Evolutionary conservation across 2,888 invertebrate species (phyloP), one percentile per base, ranked within the genome.

Genomic region (Camponotus fellah): DNA sequence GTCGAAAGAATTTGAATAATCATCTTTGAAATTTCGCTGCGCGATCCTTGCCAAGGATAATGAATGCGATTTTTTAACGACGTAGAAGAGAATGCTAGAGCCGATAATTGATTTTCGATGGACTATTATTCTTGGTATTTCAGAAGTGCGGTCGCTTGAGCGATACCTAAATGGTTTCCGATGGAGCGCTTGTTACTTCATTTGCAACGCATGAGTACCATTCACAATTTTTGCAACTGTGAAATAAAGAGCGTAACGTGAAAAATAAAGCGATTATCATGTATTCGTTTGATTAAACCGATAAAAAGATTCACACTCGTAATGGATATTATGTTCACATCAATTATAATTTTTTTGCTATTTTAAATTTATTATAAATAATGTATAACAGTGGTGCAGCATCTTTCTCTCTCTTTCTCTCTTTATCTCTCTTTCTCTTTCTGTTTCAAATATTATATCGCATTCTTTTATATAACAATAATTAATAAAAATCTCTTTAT

Each of bases 111-210:
- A 80, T 80, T 80, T 80, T 80, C 79, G 79, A 80, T 80, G 72
- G 72, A 80, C 79, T 80, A 72, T 80, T 80, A 80, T 80, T 80
- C 72, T 80, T 80, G 79, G 72, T 72, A 80, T 80, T 80, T 80
- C 72, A 80, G 72, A n/a, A 80, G 72, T 80, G 79, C 60, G 79
- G 79, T 72, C 72, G 79, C 60, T 80, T 72, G 60, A 80, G 72
- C 79, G 79, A 80, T 80, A 80, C 79, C 72, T 80, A 80, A 80
- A 80, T 80, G 79, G 72, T 80, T 80, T 80, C 72, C 79, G 79
- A 80, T 72, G 72, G 37, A 46, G 37, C 37, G 72, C 72, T 80
- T 80, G 79, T 80, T 80, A 72, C 79, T 80, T 80, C 79, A 80
- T 80, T 80, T 80, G 79, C 79, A 80, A 80, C 79, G 79, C 72